Base-by-base conservation (phyloP, 2,797 vertebrate species). In the Arrhamphus sclerolepis region DNA sequence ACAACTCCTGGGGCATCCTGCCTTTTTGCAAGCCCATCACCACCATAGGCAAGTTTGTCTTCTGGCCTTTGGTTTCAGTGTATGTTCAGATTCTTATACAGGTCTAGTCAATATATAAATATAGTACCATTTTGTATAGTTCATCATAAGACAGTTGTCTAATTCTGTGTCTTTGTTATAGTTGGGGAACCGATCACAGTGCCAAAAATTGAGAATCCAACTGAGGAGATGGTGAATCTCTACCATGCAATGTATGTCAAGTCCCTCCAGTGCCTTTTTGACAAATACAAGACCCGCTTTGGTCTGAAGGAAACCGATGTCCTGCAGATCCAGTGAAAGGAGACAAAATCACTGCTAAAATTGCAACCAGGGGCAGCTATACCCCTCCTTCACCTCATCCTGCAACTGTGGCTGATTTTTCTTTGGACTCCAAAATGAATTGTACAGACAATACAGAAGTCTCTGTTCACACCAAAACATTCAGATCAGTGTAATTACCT, bases 131-230 rank as follows among this genome's bases (percentile, higher is more conserved):
- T 34, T 34, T 9, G 31, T 34, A 11, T 2, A 34, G 8, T 34
- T 34, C 10, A 31, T 31, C 10, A 5, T 9, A 11, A 34, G 31
- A 34, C 1, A 10, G 1, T 34, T 10, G 10, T 10, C 9, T 34
- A 10, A 34, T 34, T 34, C 31, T 34, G 31, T 52, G 42, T 26
- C 26, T 47, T 49, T 46, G 1, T 57, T 66, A 44, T 76, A 98
- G 97, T 99, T 70, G 97, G 97, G 2, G 97, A 98, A 71, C 97
- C 97, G 22, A 96, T 99, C 88, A 97, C 96, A 0, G 88, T 98
- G 67, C 97, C 97, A 55, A 97, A 94, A 88, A 91, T 94, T 0
- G 94, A 95, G 47, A 89, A 94, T 0, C 96, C 97, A 0, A 91
- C 89, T 49, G 92, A 92, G 46, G 93, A 93, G 14, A 91, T 94